A percentile compares a stretch with the other conserved stretches of the same genome.
phyloP scores from a whole-genome alignment of 2,888 invertebrate species.

The Graphium colonna region DNA sequence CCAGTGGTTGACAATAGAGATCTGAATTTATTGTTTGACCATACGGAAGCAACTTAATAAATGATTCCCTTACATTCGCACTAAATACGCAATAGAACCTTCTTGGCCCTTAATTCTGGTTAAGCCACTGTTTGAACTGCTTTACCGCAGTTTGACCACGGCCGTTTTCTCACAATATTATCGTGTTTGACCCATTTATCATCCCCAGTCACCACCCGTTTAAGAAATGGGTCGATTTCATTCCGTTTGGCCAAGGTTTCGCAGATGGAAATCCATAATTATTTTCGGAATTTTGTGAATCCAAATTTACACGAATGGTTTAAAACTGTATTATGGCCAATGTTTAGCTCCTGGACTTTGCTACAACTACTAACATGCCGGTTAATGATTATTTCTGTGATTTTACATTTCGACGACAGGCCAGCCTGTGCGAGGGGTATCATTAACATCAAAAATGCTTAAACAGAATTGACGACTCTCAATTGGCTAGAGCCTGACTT shows the following conservation, averaged over 20 bases:
- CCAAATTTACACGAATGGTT: background rate
- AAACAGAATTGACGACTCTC: background rate
- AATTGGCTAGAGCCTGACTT: no score
- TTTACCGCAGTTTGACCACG: background rate
- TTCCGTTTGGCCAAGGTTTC: background rate
- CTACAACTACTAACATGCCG: background rate
- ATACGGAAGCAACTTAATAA: conserved; percentile 14
- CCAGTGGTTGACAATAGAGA: conserved; percentile 68
- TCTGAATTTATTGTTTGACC: conserved; percentile 5
- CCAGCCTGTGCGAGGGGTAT: conserved; percentile 7
- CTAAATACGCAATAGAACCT: background rate
- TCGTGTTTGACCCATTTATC: background rate
- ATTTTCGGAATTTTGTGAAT: background rate
- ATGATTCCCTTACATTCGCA: conserved; percentile 2
- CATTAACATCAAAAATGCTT: background rate
- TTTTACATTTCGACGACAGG: conserved; percentile 10
- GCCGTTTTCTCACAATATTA: background rate
- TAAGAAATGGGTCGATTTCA: background rate
- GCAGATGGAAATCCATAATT: background rate
- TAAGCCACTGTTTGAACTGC: background rate
- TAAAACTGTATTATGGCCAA: background rate
- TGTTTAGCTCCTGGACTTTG: background rate
- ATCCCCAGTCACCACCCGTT: background rate
- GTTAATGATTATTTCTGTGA: background rate
- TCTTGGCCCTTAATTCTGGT: background rate